A percentile compares a stretch with the other conserved stretches of the same genome.
Evolutionary conservation across 2,113 vertebrate genomes (phyloP).

Genomic region (Megaptera novaeangliae): DNA sequence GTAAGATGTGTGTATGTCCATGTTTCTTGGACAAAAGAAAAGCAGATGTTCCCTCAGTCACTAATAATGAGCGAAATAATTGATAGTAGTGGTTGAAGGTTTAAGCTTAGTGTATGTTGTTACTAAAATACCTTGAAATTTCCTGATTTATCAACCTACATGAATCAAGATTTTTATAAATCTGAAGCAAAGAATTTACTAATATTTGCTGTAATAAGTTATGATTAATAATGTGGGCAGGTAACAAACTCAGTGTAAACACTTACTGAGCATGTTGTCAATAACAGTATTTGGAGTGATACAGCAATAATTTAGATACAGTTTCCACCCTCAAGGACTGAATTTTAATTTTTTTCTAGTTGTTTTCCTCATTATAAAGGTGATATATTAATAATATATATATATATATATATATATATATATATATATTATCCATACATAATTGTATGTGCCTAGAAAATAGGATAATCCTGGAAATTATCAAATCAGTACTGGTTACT

Average conservation of each 20-base stretch:
- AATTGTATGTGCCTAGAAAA: not conserved
- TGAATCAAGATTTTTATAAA: not conserved
- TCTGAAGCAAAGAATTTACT: not conserved
- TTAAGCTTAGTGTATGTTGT: not conserved
- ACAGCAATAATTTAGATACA: not conserved
- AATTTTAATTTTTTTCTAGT: not conserved
- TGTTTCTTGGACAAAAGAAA: not conserved
- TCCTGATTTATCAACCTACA: not conserved
- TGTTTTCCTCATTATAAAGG: not conserved
- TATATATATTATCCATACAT: not conserved
- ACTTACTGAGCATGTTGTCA: not conserved
- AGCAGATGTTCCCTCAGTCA: not conserved
- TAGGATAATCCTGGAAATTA: not conserved
- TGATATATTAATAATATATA: not conserved
- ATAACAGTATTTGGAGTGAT: not conserved
- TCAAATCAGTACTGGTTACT: not conserved
- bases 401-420: not conserved
- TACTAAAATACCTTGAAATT: not conserved
- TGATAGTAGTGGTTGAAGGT: not conserved
- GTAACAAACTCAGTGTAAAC: not conserved
- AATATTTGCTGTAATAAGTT: not conserved
- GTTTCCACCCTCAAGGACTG: not conserved
- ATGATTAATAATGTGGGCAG: not conserved
- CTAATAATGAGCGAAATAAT: not conserved
- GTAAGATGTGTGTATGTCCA: not conserved